Evolutionary conservation across 1,140 invertebrate genomes (phyloP).

Genomic region (Philaenus spumarius): DNA sequence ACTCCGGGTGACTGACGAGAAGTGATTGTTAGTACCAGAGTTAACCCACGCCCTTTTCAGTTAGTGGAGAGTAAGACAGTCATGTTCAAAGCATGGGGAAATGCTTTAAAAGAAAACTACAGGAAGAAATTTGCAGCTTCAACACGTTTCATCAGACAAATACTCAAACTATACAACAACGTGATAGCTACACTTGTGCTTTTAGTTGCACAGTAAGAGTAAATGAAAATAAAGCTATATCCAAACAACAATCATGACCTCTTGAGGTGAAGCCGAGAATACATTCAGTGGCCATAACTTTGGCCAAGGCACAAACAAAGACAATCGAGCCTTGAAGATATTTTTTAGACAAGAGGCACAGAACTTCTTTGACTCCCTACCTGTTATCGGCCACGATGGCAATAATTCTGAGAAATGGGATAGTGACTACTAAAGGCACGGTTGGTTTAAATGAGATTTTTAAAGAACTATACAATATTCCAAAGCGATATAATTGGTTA

Average conservation of each 20-base stretch:
- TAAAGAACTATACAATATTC: too few relatives aligned
- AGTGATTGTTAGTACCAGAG: constrained; percentile 10
- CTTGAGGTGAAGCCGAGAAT: neutral
- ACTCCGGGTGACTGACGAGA: constrained; percentile 18
- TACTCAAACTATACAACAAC: neutral
- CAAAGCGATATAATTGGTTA: too few relatives aligned
- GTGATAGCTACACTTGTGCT: neutral
- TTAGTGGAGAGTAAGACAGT: constrained; percentile 13
- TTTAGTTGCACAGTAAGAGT: neutral
- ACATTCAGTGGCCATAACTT: too few relatives aligned
- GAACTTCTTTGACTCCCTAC: neutral
- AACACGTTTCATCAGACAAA: neutral
- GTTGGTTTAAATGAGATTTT: too few relatives aligned
- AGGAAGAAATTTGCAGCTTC: constrained; percentile 2
- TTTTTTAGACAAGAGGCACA: constrained; percentile 2
- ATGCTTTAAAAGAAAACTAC: neutral
- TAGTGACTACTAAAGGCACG: neutral
- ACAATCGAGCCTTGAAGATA: neutral
- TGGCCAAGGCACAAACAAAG: neutral
- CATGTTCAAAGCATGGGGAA: constrained; percentile 15
- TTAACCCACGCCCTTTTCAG: constrained; percentile 23
- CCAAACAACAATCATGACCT: neutral
- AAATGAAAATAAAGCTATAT: neutral
- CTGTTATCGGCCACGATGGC: neutral
- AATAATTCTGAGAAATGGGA: neutral